phyloP scores from a whole-genome alignment of 2,797 vertebrate genomes.

The Choloepus didactylus region DNA sequence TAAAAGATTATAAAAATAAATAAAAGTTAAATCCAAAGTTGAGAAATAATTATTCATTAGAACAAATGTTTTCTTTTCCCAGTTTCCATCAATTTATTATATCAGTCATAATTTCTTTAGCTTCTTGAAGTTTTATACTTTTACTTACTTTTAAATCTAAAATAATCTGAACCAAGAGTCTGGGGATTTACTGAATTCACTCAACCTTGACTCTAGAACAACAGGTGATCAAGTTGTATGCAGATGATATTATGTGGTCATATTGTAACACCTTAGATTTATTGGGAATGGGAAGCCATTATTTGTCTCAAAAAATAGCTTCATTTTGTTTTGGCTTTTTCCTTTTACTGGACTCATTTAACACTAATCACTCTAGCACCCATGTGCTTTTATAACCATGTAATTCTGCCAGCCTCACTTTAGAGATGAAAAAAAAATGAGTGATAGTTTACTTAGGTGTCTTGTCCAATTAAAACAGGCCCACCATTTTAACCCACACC shows the following conservation, averaged over 20 bases:
- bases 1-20: not conserved
- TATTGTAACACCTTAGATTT: not conserved
- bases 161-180: not conserved
- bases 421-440: not conserved
- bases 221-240: not conserved
- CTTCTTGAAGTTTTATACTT: conserved; percentile 36
- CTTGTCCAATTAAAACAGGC: not conserved
- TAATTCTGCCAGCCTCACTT: not conserved
- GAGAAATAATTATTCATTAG: not conserved
- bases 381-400: not conserved
- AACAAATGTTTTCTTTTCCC: not conserved
- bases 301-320: not conserved
- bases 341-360: conserved; percentile 38
- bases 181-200: not conserved
- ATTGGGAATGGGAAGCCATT: not conserved
- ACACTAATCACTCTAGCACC: not conserved
- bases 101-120: not conserved
- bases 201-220: not conserved
- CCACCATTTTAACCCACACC: not conserved
- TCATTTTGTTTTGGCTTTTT: conserved; percentile 37
- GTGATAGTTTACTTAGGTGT: not conserved
- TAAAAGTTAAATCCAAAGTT: conserved; percentile 45
- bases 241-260: not conserved
- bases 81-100: not conserved
- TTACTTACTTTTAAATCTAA: conserved; percentile 32